phyloP scores from a whole-genome alignment of 2,888 invertebrate species.

The Choristoneura rosaceana region DNA sequence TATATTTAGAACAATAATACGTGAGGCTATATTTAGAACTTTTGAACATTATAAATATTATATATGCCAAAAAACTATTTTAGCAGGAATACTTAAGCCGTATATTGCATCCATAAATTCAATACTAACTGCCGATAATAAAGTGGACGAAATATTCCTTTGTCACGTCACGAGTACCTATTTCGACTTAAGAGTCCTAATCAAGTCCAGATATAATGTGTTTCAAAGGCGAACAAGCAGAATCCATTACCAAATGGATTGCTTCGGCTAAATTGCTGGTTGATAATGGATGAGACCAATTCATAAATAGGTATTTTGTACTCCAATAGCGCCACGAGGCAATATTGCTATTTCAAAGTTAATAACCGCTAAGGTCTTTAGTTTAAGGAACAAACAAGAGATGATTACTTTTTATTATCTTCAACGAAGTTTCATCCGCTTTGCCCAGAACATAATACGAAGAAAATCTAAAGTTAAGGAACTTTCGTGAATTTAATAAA shows the following conservation, averaged over 20 bases:
- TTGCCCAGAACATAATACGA: constrained; percentile 17
- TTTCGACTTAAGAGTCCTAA: background rate
- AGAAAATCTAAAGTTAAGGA: constrained; percentile 19
- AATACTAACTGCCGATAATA: background rate
- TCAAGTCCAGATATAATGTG: background rate
- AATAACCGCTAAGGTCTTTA: background rate
- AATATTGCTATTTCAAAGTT: background rate
- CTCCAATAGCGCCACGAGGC: background rate
- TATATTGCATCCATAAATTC: background rate
- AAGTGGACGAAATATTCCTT: constrained; percentile 4
- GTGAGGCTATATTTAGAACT: no score
- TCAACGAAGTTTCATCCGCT: constrained; percentile 18
- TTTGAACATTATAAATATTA: no score
- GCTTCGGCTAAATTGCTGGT: background rate
- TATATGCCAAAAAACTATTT: no score
- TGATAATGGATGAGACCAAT: background rate
- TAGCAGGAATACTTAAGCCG: no score
- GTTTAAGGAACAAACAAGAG: background rate
- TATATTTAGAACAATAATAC: no score
- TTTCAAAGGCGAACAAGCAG: background rate
- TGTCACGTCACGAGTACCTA: background rate
- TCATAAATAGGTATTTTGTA: background rate
- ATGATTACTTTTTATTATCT: constrained; percentile 14
- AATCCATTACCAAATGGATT: constrained; percentile 2
- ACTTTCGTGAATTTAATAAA: constrained; percentile 21